Evolutionary conservation across 2,113 vertebrate species (phyloP), one percentile per base, ranked within the genome.

Genomic region (Heterocephalus glaber): DNA sequence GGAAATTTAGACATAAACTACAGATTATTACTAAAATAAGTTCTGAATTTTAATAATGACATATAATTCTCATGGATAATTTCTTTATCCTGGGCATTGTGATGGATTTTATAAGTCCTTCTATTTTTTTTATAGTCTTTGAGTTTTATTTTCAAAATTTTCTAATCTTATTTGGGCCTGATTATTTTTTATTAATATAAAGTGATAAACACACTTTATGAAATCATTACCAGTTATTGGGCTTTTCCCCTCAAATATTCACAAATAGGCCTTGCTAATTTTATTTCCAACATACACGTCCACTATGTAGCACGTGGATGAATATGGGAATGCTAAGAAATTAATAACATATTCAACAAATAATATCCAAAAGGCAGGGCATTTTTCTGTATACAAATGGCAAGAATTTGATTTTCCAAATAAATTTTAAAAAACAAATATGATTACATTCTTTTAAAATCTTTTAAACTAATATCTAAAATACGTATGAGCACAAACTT

Each of bases 401-500:
- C 8, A 88, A 68, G 58, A 89, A 54, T 89, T 58, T 87, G 61
- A 16, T 76, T 82, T 94, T 52, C 49, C 58, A 72, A 96, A 95
- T 54, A 7, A 8, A 94, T 94, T 93, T 72, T 97, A 61, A 44
- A 56, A 94, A 97, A 96, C 89, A 90, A 80, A 77, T 74, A 74
- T 52, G 82, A 97, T 95, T 33, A 26, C 96, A 97, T 95, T 98
- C 97, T 97, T 97, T 92, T 95, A 74, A 94, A 83, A 96, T 92
- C 86, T 97, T 98, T 88, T 80, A 95, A 86, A 95, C 24, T 26
- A 94, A 74, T 91, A 98, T 92, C 91, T 86, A 89, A 95, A 98
- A 98, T 98, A 98, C 99, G 98, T 98, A 98, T 97, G 95, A 96
- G 95, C 96, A 96, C 96, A 96, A 94, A 98, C 97, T 96, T 96